These are phyloP conservation scores for Caenorhabditis wallacei DNA, from an alignment of 2,888 invertebrate genomes.

Conservation along the genomic window DNA sequence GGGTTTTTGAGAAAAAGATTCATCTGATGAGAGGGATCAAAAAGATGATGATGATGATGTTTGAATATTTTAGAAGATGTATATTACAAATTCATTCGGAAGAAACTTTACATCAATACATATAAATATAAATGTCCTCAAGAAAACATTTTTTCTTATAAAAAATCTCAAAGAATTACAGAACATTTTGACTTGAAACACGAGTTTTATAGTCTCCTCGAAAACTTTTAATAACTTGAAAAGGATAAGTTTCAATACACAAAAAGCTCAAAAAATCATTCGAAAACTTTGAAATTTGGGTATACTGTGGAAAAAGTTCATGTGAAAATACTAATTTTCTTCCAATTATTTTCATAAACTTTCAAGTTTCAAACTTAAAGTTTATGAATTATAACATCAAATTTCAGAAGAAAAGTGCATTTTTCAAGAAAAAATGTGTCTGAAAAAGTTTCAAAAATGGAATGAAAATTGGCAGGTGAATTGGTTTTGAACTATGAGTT, in stretches of 20 bases:
- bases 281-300: no score
- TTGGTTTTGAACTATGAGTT: no score
- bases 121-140: not conserved
- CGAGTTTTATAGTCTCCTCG: no score
- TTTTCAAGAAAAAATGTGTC: not conserved
- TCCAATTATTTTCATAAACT: not conserved
- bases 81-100: slow-evolving; percentile 4
- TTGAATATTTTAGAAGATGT: slow-evolving; percentile 8
- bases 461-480: no score
- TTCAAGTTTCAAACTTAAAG: not conserved
- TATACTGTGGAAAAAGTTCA: no score
- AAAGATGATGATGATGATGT: slow-evolving; percentile 3
- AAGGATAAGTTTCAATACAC: not conserved
- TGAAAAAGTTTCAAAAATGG: not conserved
- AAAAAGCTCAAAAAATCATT: not conserved
- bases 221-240: no score
- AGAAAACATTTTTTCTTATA: not conserved
- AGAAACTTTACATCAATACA: not conserved
- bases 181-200: no score
- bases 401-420: not conserved
- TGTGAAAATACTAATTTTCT: not conserved
- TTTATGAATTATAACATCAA: slow-evolving; percentile 3
- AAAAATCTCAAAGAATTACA: no score
- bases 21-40: no score
- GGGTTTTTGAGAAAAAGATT: no score